phyloP scores from a whole-genome alignment of 2,797 vertebrate species.

The Spinibarbus caldwelli region DNA sequence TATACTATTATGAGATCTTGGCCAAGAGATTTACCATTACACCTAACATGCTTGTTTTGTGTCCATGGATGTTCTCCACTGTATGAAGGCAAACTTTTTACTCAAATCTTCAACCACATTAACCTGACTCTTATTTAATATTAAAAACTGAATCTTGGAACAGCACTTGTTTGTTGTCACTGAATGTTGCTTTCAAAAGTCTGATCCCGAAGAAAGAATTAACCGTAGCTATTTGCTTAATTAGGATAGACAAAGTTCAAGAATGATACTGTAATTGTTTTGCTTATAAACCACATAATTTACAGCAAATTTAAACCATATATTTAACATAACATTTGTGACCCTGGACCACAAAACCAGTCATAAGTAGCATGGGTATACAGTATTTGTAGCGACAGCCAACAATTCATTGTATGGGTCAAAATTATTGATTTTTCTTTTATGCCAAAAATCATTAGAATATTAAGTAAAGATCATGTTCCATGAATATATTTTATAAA shows the following conservation, averaged over 20 bases:
- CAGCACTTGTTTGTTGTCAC: neutral
- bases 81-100: neutral
- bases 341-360: too few relatives aligned
- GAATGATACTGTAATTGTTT: neutral
- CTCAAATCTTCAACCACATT: neutral
- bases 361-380: too few relatives aligned
- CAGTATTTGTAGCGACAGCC: too few relatives aligned
- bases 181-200: neutral
- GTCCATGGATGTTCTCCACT: neutral
- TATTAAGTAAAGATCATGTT: too few relatives aligned
- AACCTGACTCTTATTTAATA: neutral
- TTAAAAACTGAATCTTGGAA: neutral
- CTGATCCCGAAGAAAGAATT: neutral
- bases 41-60: neutral
- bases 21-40: neutral
- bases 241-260: neutral
- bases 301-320: neutral
- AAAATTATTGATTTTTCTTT: too few relatives aligned
- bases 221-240: neutral
- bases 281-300: neutral
- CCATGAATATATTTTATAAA: too few relatives aligned
- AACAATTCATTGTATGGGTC: too few relatives aligned
- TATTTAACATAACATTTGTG: neutral
- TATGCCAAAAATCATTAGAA: too few relatives aligned
- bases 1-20: neutral